These are phyloP conservation scores for Noturus placidus DNA, from an alignment of 2,113 vertebrate genomes.

Conservation along the genomic window DNA sequence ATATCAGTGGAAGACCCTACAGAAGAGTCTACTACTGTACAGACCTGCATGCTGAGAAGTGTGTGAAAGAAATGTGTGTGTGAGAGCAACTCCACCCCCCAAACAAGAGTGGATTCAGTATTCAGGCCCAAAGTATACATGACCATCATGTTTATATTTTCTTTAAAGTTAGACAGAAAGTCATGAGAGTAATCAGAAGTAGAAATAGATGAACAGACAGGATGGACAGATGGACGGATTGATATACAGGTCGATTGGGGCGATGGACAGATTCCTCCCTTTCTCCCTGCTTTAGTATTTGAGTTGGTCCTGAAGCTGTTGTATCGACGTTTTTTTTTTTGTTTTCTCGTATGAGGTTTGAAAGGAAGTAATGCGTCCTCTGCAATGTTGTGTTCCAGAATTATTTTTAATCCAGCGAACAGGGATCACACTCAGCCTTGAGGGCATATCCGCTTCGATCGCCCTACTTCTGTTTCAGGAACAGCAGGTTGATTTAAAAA, in stretches of 20 bases:
- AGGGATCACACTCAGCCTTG: not conserved
- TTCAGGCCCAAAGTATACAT: not conserved
- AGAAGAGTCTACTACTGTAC: not conserved
- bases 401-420: constrained; percentile 13
- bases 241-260: not conserved
- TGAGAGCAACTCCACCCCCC: not conserved
- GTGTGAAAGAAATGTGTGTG: not conserved
- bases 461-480: not conserved
- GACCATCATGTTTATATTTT: not conserved
- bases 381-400: not conserved
- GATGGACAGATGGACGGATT: not conserved
- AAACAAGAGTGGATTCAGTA: not conserved
- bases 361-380: not conserved
- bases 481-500: not conserved
- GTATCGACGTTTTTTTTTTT: not conserved
- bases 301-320: not conserved
- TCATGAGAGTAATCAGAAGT: not conserved
- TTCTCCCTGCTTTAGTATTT: too few species aligned
- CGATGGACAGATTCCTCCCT: too few species aligned
- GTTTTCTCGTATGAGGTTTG: not conserved
- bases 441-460: not conserved
- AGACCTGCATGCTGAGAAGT: not conserved
- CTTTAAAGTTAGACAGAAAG: not conserved
- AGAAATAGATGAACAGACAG: not conserved
- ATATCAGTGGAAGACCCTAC: not conserved